A percentile compares a stretch with the other conserved stretches of the same genome.
Evolutionary conservation across 2,888 invertebrate genomes (phyloP).

Genomic region (Tipula confusa): DNA sequence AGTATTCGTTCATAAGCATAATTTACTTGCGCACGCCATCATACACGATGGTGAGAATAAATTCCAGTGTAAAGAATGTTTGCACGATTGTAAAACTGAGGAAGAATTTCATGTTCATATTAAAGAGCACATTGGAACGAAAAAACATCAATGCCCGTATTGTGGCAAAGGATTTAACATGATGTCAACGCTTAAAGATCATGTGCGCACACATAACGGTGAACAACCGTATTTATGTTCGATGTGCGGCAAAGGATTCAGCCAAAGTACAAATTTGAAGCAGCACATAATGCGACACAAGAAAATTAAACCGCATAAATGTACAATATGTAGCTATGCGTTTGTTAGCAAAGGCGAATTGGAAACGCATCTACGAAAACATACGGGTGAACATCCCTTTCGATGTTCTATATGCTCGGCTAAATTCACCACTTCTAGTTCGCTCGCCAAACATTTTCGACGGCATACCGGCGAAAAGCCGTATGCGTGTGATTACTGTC

Average conservation of each 20-base stretch:
- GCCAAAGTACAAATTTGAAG: slow-evolving; percentile 57
- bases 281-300: slow-evolving; percentile 58
- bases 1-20: slow-evolving; percentile 56
- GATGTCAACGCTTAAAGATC: slow-evolving; percentile 57
- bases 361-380: slow-evolving; percentile 55
- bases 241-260: slow-evolving; percentile 56
- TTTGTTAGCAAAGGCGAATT: slow-evolving; percentile 53
- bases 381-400: slow-evolving; percentile 59
- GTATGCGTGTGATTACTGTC: slow-evolving; percentile 41
- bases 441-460: slow-evolving; percentile 54
- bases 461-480: slow-evolving; percentile 52
- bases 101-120: slow-evolving; percentile 51
- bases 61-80: slow-evolving; percentile 46
- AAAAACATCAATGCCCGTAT: slow-evolving; percentile 53
- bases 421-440: slow-evolving; percentile 58
- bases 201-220: slow-evolving; percentile 55
- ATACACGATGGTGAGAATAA: slow-evolving; percentile 40
- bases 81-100: slow-evolving; percentile 48
- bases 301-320: slow-evolving; percentile 50
- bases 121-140: slow-evolving; percentile 50
- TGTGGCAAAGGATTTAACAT: slow-evolving; percentile 53
- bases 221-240: slow-evolving; percentile 58
- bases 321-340: slow-evolving; percentile 50
- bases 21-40: slow-evolving; percentile 53
- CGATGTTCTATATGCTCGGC: slow-evolving; percentile 55